Base-by-base conservation (phyloP, 1,140 invertebrate species). In the Rhynchophorus ferrugineus region DNA sequence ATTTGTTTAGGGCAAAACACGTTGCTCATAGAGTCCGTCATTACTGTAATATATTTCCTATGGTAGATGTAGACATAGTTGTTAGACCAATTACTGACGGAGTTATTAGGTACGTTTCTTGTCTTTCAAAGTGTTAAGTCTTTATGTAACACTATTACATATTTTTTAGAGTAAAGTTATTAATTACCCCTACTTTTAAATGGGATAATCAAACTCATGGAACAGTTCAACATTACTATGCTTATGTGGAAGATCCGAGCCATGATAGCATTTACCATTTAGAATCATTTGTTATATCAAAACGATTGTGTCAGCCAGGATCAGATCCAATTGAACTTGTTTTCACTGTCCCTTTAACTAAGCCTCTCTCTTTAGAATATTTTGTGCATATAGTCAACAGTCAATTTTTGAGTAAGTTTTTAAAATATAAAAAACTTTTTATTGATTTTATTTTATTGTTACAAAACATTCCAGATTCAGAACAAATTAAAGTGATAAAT, bases 211-310 rank as follows among this genome's bases (percentile, higher is more conserved):
- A 78, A 56, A 74, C 91, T 47, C 93, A 98, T 68, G 93, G 95
- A 0, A 87, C 50, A n/a, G 56, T 54, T 3, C 91, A 98, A 72
- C 79, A 86, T 1, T 99, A 97, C 72, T 98, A 93, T 90, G 82
- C 99, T 43, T 98, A 95, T 92, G 86, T 99, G 11, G 95, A 98
- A 73, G 94, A 99, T 73, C 86, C 93, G 0, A 87, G 91, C 9
- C 88, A 78, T 50, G 92, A 97, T 70, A 84, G 83, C 58, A 98
- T 99, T 65, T 95, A 98, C 70, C 96, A 99, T 74, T 87, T 88
- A 43, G 97, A 99, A 68, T 87, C 90, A 61, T 91, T 98, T 68
- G 77, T 88, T 9, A 69, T 98, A 1, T 89, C 85, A 88, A 87
- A 71, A 91, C 91, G 74, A 84, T 89, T 76, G 90, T 94, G 65